Evolutionary conservation across 2,113 vertebrate genomes (phyloP).

Genomic region (Malurus melanocephalus): DNA sequence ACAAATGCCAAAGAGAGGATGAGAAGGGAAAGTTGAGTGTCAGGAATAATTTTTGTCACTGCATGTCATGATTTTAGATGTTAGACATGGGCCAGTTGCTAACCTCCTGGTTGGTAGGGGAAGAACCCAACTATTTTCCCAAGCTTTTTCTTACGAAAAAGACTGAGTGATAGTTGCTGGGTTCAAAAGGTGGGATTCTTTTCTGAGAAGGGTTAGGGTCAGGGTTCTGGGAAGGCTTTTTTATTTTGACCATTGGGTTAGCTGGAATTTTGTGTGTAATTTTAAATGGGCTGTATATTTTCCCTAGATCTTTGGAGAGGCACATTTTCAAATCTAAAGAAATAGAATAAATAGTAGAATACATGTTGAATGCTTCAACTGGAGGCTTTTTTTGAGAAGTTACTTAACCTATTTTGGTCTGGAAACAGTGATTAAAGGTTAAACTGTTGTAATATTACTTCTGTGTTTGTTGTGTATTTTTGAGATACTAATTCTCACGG

Average conservation of each 20-base stretch:
- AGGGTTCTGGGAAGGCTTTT: conserved; percentile 53
- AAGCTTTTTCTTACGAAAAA: conserved; percentile 32
- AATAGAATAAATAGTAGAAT: conserved; percentile 8
- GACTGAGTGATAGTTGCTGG: neutral
- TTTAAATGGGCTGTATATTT: conserved; percentile 35
- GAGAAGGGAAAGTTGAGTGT: conserved; percentile 29
- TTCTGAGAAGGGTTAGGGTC: conserved; percentile 31
- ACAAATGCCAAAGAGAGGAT: conserved; percentile 17
- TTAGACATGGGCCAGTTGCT: conserved; percentile 10
- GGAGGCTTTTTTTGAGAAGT: neutral
- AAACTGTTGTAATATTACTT: neutral
- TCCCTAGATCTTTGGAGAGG: neutral
- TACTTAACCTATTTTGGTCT: neutral
- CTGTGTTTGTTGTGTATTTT: neutral
- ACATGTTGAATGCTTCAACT: neutral
- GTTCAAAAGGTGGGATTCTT: conserved; percentile 56
- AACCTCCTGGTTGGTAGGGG: conserved; percentile 5
- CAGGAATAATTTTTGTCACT: conserved; percentile 51
- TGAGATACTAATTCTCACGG: neutral
- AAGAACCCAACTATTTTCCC: conserved; percentile 45
- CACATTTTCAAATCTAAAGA: neutral
- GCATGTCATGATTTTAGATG: neutral
- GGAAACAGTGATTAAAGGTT: neutral
- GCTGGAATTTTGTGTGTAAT: conserved; percentile 8
- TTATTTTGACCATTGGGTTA: conserved; percentile 11